Evolutionary conservation across 35 echinoderm and acorn worm genomes (phyloP).

Genomic region (Hemicentrotus pulcherrimus): DNA sequence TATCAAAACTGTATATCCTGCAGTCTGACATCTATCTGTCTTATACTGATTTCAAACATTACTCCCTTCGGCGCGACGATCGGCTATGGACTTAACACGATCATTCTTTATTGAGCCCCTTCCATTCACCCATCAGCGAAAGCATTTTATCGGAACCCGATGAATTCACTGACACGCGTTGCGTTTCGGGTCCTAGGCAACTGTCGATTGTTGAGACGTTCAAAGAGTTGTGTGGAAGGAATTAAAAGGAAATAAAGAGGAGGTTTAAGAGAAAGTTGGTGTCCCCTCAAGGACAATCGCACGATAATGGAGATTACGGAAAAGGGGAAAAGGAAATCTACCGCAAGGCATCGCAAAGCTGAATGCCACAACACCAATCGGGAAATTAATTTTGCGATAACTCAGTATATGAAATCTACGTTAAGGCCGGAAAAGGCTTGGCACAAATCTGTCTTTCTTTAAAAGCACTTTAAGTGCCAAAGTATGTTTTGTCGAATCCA

Average conservation of each 20-base stretch:
- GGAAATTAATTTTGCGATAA: background rate
- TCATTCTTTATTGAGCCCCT: background rate
- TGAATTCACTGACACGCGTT: background rate
- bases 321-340: background rate
- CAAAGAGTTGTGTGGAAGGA: background rate
- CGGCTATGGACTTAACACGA: background rate
- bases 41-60: background rate
- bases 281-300: background rate
- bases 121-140: background rate
- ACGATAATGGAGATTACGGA: slow-evolving; percentile 33
- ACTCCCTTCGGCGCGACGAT: background rate
- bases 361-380: background rate
- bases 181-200: background rate
- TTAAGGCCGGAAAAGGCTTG: background rate
- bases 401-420: background rate
- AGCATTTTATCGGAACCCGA: background rate
- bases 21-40: background rate
- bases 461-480: background rate
- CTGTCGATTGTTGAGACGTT: background rate
- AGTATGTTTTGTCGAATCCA: background rate
- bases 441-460: background rate
- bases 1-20: background rate
- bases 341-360: background rate
- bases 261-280: background rate
- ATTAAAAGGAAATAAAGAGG: background rate